These are phyloP conservation scores for Platichthys stellatus DNA, from an alignment of 2,113 vertebrate genomes.

Conservation along the genomic window DNA sequence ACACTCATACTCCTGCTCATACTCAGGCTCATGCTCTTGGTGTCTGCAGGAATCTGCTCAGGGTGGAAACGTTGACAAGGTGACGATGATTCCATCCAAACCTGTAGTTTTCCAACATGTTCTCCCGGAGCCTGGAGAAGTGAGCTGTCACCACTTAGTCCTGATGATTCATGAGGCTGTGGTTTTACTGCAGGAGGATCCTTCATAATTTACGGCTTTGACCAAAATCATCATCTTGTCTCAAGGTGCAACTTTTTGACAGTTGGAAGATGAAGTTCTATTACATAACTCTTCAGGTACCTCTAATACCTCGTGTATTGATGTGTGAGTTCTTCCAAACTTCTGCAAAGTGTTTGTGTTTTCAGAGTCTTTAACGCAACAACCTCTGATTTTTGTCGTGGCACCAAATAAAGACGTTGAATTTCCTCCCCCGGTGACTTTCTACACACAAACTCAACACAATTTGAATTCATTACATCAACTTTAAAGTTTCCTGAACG, in stretches of 20 bases:
- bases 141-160: not conserved
- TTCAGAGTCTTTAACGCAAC: no score
- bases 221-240: not conserved
- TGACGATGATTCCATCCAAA: constrained; percentile 23
- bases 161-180: not conserved
- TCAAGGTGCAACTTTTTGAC: not conserved
- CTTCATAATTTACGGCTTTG: not conserved
- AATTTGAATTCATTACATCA: no score
- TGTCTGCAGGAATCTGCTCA: not conserved
- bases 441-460: no score
- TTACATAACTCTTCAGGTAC: not conserved
- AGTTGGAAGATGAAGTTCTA: not conserved
- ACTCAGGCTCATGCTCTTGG: not conserved
- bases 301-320: no score
- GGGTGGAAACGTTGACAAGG: constrained; percentile 28
- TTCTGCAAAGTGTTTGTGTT: no score
- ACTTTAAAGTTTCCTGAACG: no score
- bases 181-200: not conserved
- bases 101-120: constrained; percentile 4
- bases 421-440: no score
- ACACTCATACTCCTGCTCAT: no score
- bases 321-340: no score
- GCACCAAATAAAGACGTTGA: no score
- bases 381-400: no score
- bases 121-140: not conserved